Evolutionary conservation across 2,888 invertebrate genomes (phyloP).

Genomic region (Ophion ellenae): DNA sequence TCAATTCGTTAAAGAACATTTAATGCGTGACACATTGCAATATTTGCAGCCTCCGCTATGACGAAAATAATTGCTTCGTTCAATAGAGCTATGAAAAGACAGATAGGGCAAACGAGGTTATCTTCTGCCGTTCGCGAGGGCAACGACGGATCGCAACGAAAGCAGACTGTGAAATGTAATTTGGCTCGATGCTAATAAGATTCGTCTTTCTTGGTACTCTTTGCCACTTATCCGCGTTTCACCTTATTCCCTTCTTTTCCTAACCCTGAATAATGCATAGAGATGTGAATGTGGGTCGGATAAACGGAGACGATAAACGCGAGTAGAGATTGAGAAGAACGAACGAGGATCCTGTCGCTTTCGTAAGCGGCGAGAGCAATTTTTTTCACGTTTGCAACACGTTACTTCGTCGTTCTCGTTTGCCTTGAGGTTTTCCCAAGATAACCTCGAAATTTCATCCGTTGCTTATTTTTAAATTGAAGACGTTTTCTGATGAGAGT

Average conservation of each 20-base stretch:
- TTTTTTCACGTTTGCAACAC: background rate
- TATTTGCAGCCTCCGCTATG: background rate
- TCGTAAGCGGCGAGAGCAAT: constrained; percentile 29
- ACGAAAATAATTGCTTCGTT: constrained; percentile 35
- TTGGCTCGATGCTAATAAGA: constrained; percentile 80
- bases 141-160: constrained; percentile 29
- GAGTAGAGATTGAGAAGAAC: constrained; percentile 47
- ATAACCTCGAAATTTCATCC: too few species aligned
- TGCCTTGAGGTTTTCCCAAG: too few species aligned
- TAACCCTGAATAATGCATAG: constrained; percentile 76
- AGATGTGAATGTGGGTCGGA: constrained; percentile 73
- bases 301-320: constrained; percentile 65
- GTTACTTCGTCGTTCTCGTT: background rate
- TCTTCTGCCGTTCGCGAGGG: constrained; percentile 47
- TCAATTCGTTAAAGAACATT: background rate
- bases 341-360: constrained; percentile 53
- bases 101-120: constrained; percentile 53
- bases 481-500: background rate
- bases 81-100: constrained; percentile 30
- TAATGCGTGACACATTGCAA: background rate
- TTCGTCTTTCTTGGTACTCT: constrained; percentile 65
- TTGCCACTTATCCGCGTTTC: constrained; percentile 50
- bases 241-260: constrained; percentile 43
- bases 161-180: constrained; percentile 75
- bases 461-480: background rate